These are phyloP conservation scores for Colossoma macropomum DNA, from an alignment of 2,113 vertebrate species.

Conservation along the genomic window DNA sequence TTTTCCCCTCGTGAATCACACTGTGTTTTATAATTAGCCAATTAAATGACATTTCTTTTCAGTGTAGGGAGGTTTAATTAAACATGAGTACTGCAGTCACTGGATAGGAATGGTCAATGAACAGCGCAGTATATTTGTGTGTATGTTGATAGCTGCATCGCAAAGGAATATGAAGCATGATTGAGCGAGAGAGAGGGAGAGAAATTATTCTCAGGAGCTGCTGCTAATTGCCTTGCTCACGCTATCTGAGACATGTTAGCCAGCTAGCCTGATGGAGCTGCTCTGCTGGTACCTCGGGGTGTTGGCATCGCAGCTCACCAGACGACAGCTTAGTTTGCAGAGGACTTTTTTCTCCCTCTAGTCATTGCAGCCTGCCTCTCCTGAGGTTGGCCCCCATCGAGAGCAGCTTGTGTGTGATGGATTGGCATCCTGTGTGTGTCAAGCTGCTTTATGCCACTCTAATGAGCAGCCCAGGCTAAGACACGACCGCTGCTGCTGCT, in stretches of 20 bases:
- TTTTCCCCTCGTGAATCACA: constrained; percentile 41
- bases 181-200: constrained; percentile 23
- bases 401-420: constrained; percentile 75
- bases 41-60: constrained; percentile 52
- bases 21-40: constrained; percentile 54
- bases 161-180: constrained; percentile 13
- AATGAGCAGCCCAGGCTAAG: constrained; percentile 74
- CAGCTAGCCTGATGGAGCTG: constrained; percentile 70
- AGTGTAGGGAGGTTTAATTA: constrained; percentile 60
- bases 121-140: constrained; percentile 16
- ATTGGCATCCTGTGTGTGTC: constrained; percentile 77
- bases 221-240: constrained; percentile 77
- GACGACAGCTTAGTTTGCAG: constrained; percentile 74
- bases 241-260: constrained; percentile 70
- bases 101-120: constrained; percentile 51
- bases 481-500: constrained; percentile 52
- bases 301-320: constrained; percentile 72
- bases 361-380: constrained; percentile 63
- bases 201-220: constrained; percentile 73
- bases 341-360: constrained; percentile 56
- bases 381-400: constrained; percentile 63
- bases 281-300: constrained; percentile 69
- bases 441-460: constrained; percentile 76
- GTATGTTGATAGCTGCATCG: constrained; percentile 55
- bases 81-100: constrained; percentile 54